phyloP scores from a whole-genome alignment of 2,113 vertebrate genomes.

The Pteronura brasiliensis region DNA sequence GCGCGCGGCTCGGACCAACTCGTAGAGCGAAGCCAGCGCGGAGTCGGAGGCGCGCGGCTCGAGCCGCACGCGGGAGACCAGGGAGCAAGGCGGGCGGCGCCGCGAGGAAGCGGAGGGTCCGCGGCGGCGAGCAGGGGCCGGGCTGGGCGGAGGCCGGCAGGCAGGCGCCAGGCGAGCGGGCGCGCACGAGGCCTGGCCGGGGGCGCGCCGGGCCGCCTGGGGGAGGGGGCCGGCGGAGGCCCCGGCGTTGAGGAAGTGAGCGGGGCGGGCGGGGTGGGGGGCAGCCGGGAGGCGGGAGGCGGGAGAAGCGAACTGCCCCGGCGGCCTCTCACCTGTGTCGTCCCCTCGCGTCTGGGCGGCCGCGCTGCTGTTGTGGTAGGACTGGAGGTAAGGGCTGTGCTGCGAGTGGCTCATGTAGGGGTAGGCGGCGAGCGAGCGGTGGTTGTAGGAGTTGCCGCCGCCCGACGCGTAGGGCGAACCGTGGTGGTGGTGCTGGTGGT shows the following conservation, averaged over 20 bases:
- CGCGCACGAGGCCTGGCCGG: constrained; percentile 51
- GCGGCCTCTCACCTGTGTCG: constrained; percentile 94
- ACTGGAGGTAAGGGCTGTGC: constrained; percentile 97
- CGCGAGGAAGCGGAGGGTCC: neutral
- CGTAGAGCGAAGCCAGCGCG: neutral
- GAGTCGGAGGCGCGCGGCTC: neutral
- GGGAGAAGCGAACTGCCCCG: constrained; percentile 56
- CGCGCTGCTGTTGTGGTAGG: constrained; percentile 92
- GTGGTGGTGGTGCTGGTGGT: constrained; percentile 97
- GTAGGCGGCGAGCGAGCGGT: constrained; percentile 92
- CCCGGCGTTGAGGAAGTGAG: constrained; percentile 47
- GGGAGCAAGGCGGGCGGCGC: neutral
- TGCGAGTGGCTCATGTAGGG: constrained; percentile 98
- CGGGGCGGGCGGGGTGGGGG: constrained; percentile 46
- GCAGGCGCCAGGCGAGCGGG: constrained; percentile 64
- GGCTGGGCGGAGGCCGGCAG: constrained; percentile 55
- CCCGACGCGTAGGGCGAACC: constrained; percentile 93
- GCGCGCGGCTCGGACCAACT: neutral
- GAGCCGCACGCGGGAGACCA: neutral
- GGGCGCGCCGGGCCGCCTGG: constrained; percentile 49
- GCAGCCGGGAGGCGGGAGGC: constrained; percentile 59
- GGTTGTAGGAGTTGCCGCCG: constrained; percentile 94
- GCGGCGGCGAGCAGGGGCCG: constrained; percentile 25
- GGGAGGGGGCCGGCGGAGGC: constrained; percentile 36
- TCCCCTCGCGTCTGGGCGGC: constrained; percentile 95